Evolutionary conservation across 2,797 vertebrate genomes (phyloP), one percentile per base, ranked within the genome.

Genomic region (Hybognathus amarus): DNA sequence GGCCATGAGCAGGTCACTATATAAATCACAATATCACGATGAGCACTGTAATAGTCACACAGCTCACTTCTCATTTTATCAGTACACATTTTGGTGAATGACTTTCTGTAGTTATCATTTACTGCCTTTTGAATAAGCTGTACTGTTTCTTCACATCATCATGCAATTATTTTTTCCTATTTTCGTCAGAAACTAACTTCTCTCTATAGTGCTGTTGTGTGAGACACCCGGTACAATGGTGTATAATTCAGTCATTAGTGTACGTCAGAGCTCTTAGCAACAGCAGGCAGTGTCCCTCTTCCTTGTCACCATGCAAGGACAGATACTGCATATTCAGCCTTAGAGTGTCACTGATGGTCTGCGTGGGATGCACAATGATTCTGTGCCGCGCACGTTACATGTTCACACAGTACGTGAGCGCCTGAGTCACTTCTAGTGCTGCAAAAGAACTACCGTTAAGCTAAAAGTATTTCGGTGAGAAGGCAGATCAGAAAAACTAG

Each of bases 161-260:
- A 36, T 54, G 24, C 22, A 56, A 15, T 24, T 27, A 40, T 54
- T 73, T 24, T 30, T 64, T 73, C 18, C 50, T 22, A n/a, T 13
- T n/a, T n/a, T 71, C 30, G 4, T 17, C 20, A 66, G 17, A 54
- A 82, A 76, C 47, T 56, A 75, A 76, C 47, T 56, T 83, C 63
- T 82, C 17, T 63, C 59, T 66, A 6, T 36, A 18, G 20, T 61
- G 36, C 36, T 67, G 33, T 68, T 59, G 36, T 73, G 27, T 9
- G 45, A 83, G 84, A 86, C 87, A 87, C 78, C 70, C 63, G 69
- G 63, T 66, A 84, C 33, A 27, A 73, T 61, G 70, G 22, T 77
- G 67, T 56, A 74, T 87, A 83, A 87, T 89, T 92, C 89, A 89
- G 38, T 75, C 87, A 61, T 89, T 87, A 68, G 88, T 87, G 86